phyloP scores from a whole-genome alignment of 2,113 vertebrate genomes.

The Oreochromis spilurus region DNA sequence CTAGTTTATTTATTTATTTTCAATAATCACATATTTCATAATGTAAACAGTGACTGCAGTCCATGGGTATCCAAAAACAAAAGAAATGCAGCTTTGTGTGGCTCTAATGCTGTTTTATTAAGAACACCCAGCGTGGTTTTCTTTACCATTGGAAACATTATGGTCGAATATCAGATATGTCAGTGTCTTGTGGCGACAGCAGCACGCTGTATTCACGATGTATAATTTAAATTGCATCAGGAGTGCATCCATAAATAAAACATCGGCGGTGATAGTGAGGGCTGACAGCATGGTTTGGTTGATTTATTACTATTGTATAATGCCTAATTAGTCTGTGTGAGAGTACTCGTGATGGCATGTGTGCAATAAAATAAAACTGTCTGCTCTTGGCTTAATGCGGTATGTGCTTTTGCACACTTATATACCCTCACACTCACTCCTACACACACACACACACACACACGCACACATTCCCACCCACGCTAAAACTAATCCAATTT shows the following conservation, averaged over 20 bases:
- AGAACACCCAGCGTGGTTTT: not conserved
- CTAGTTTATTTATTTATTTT: not conserved
- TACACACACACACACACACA: not conserved
- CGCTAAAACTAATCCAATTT: conserved; percentile 51
- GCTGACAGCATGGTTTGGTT: not conserved
- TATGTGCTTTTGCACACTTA: not conserved
- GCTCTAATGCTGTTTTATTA: not conserved
- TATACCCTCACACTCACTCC: not conserved
- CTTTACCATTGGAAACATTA: not conserved
- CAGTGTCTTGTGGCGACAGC: not conserved
- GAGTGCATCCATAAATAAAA: not conserved
- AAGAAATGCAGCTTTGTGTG: not conserved
- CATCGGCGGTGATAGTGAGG: not conserved
- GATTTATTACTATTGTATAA: not conserved
- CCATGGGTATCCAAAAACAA: not conserved
- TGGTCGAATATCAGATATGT: not conserved
- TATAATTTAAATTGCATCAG: not conserved
- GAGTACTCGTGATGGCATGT: not conserved
- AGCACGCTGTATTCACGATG: not conserved
- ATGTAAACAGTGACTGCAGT: not conserved
- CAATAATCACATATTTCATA: not conserved
- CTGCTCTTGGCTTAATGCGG: not conserved
- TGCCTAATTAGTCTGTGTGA: not conserved
- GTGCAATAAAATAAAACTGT: not conserved
- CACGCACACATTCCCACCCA: not conserved